Base-by-base conservation (phyloP, 2,113 vertebrate genomes). In the Anoura caudifer region DNA sequence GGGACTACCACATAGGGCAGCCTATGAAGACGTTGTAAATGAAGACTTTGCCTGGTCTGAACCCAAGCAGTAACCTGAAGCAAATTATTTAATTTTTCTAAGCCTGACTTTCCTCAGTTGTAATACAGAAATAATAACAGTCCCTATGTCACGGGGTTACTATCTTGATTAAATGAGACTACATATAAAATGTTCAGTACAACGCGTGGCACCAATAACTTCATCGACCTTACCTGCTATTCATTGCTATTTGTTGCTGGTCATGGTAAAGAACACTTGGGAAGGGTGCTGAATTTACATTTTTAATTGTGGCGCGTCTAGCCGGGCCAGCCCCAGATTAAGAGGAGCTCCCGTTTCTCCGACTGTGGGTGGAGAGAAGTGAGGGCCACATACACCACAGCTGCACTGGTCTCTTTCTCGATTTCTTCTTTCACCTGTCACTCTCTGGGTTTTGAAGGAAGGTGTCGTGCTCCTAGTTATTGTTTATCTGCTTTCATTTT, bases 401-500 rank as follows among this genome's bases (percentile, higher is more conserved):
- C 41, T 54, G 28, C 38, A 43, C 14, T 81, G 56, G 28, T 33
- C 16, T 1, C 13, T 80, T 79, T 88, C 59, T 67, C 54, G 59
- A 38, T 87, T 65, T 77, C 77, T 54, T 50, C 94, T 90, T 93
- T 26, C 77, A 6, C 24, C 26, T 41, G 6, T 50, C 33, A 65
- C 13, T 90, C 73, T 9, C 4, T 19, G 56, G n/a, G 90, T 61
- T 95, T 73, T 76, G 61, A 82, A 54, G 61, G 52, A 89, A 87
- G 84, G 67, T 72, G 28, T 85, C 45, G 90, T 88, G 76, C 7
- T 67, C 45, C 54, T 91, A 17, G 54, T 91, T 84, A 81, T 69
- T 96, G 85, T 86, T 82, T 95, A 76, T 88, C 90, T 94, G 28
- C n/a, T 93, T 93, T 91, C 73, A 36, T 93, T 84, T 95, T 89